Evolutionary conservation across 2,888 invertebrate species (phyloP).

Genomic region (Drosophila histrio): DNA sequence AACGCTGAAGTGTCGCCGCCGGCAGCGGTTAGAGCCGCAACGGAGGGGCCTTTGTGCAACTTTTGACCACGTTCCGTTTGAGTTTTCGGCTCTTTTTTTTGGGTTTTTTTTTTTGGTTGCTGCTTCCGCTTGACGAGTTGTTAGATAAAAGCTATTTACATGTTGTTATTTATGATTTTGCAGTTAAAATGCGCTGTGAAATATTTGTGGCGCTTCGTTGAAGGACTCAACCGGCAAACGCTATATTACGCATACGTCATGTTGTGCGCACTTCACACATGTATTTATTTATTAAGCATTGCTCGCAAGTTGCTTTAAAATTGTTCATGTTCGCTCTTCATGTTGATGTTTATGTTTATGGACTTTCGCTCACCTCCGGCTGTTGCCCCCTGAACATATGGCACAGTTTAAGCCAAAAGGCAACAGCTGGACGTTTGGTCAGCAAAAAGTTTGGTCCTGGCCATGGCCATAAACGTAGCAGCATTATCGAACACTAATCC

Average conservation of each 20-base stretch:
- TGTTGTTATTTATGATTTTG: constrained; percentile 79
- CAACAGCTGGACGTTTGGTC: constrained; percentile 49
- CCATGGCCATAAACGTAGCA: constrained; percentile 20
- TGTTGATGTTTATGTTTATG: constrained; percentile 37
- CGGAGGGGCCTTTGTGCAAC: constrained; percentile 55
- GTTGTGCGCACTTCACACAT: constrained; percentile 45
- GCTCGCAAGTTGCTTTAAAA: constrained; percentile 37
- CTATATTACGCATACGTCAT: constrained; percentile 62
- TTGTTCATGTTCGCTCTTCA: constrained; percentile 14
- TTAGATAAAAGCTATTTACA: constrained; percentile 80
- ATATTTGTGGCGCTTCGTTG: constrained; percentile 44
- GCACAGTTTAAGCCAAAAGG: constrained; percentile 10
- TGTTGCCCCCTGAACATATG: constrained; percentile 25
- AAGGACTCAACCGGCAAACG: constrained; percentile 31
- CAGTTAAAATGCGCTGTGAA: constrained; percentile 75
- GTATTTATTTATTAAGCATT: constrained; percentile 35
- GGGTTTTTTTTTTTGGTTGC: constrained; percentile 17
- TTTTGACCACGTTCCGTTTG: constrained; percentile 51
- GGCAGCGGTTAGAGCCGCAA: constrained; percentile 44
- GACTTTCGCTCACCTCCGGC: constrained; percentile 37
- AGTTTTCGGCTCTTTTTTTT: constrained; percentile 22
- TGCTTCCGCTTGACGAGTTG: constrained; percentile 77
- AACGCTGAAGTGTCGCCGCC: constrained; percentile 71
- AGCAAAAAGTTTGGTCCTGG: constrained; percentile 24
- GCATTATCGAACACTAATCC: constrained; percentile 75